Evolutionary conservation across 2,113 vertebrate species (phyloP).

Genomic region (Hippoglossus stenolepis): DNA sequence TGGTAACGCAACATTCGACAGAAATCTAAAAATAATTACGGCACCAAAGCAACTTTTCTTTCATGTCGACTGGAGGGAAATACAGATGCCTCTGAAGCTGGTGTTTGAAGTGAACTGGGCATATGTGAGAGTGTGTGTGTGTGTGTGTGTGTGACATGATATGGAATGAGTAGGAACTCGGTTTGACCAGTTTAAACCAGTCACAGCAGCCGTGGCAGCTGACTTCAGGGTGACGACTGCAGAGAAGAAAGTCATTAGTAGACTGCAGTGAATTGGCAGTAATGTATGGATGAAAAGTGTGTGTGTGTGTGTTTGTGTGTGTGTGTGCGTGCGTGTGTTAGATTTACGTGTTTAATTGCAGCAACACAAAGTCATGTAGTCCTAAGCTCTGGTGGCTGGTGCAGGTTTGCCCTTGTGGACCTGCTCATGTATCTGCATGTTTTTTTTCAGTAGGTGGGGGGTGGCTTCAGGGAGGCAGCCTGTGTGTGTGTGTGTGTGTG

Average conservation of each 20-base stretch:
- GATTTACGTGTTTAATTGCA: background rate
- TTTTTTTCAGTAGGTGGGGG: background rate
- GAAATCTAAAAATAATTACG: no score
- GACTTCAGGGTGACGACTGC: slow-evolving; percentile 26
- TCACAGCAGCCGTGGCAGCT: slow-evolving; percentile 21
- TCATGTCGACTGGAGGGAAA: background rate
- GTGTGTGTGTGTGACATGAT: background rate
- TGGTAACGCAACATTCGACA: no score
- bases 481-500: background rate
- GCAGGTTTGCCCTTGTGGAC: slow-evolving; percentile 32
- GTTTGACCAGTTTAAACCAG: slow-evolving; percentile 26
- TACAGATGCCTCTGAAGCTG: background rate
- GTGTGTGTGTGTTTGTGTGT: background rate
- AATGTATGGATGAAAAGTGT: slow-evolving; percentile 24
- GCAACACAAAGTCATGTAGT: background rate
- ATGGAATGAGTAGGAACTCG: slow-evolving; percentile 33
- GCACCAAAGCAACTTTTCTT: background rate
- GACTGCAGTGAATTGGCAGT: slow-evolving; percentile 52
- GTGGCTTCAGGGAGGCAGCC: background rate
- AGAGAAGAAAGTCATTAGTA: slow-evolving; percentile 47
- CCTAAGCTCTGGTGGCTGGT: background rate
- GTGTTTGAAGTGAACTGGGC: background rate
- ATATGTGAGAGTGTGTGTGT: background rate
- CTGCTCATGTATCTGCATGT: slow-evolving; percentile 23
- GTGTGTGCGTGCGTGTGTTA: no score